Evolutionary conservation across 1,140 invertebrate genomes (phyloP), one percentile per base, ranked within the genome.

Genomic region (Heliconius congener): DNA sequence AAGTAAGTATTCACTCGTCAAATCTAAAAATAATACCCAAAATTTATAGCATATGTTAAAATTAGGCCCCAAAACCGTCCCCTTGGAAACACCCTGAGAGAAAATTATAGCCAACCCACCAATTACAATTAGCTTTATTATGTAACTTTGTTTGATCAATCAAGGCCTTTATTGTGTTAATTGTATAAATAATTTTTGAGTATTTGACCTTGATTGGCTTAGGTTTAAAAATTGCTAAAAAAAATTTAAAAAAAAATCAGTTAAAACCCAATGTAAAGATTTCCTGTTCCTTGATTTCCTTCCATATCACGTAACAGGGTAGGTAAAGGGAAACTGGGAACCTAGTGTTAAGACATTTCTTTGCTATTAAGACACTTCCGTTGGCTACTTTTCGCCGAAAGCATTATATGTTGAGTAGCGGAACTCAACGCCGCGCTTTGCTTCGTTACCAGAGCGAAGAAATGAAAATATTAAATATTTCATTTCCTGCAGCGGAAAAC

Each of bases 71-170:
- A 73, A 71, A 52, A 74, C 39, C 37, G 79, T 83, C 55, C 74
- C 82, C 78, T 83, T 85, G 74, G 80, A 78, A 80, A 86, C 86
- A 73, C 84, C 84, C 84, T 70, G 27, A 88, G 87, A 84, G 86
- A 78, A 77, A 84, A 87, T 86, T 83, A 77, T 66, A 66, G 60
- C 74, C 78, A 74, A 81, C 82, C 78, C 77, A 42, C 76, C 84
- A 89, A 88, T 90, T 90, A 88, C 84, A 88, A 90, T 90, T 90
- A 90, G 84, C 73, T 72, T 79, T 77, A 85, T 86, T 87, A 83
- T 88, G 81, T 84, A 85, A 81, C 84, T 86, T 84, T 72, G 78
- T 79, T 73, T 72, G 50, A 30, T 30, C 83, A 83, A 86, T 88
- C 83, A 87, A 81, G 81, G 3, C 50, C 11, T 66, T 66, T 66